Evolutionary conservation across 1,140 invertebrate genomes (phyloP).

Genomic region (Zaprionus kolodkinae): DNA sequence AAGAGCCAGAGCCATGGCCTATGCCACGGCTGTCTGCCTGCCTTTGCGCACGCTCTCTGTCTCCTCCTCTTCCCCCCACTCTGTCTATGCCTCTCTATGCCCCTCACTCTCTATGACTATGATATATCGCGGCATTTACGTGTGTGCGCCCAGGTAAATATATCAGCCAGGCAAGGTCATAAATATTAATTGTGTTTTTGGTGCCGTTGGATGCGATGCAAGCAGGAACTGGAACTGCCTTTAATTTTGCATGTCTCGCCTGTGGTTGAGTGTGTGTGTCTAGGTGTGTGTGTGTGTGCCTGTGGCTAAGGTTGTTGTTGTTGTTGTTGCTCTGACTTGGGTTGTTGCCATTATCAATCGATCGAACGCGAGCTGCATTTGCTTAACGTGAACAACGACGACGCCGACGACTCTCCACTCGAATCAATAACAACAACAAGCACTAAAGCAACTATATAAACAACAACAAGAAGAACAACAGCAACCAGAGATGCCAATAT

Average conservation of each 20-base stretch:
- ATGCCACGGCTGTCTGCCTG: too few species aligned
- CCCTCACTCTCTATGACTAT: conserved; percentile 35
- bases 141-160: conserved; percentile 80
- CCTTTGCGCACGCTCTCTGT: too few species aligned
- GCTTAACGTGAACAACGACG: conserved; percentile 59
- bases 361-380: conserved; percentile 80
- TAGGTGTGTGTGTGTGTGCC: conserved; percentile 47
- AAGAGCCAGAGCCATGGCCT: too few species aligned
- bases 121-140: conserved; percentile 80
- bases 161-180: conserved; percentile 80
- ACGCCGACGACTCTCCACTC: conserved; percentile 54
- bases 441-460: conserved; percentile 19
- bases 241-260: conserved; percentile 55
- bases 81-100: background rate
- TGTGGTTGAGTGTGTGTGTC: conserved; percentile 31
- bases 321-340: conserved; percentile 23
- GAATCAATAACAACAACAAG: conserved; percentile 49
- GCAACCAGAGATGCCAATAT: conserved; percentile 52
- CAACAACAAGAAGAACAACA: conserved; percentile 32
- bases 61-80: background rate
- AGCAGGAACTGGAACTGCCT: conserved; percentile 51
- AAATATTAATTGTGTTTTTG: conserved; percentile 80
- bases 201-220: conserved; percentile 26
- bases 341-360: conserved; percentile 76
- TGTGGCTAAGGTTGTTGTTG: conserved; percentile 50